These are phyloP conservation scores for Penelope pileata DNA, from an alignment of 2,113 vertebrate species.

Conservation along the genomic window DNA sequence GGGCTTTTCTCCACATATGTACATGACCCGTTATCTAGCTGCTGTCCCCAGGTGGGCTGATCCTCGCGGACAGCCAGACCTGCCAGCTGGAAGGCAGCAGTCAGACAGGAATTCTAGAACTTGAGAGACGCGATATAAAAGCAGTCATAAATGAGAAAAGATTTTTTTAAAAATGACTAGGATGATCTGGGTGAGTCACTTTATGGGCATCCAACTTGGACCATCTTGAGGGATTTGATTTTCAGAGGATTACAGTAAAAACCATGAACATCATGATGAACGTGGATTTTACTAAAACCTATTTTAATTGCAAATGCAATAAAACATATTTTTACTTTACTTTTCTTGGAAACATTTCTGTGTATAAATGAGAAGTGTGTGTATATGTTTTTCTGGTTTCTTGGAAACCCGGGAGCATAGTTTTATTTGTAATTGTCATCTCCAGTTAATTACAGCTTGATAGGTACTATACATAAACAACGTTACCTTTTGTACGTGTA, in stretches of 20 bases:
- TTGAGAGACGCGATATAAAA: neutral
- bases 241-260: conserved; percentile 58
- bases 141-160: conserved; percentile 3
- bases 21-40: neutral
- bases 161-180: neutral
- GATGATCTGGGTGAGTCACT: conserved; percentile 45
- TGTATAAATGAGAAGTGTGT: conserved; percentile 67
- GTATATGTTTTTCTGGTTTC: conserved; percentile 77
- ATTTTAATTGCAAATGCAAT: conserved; percentile 81
- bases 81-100: neutral
- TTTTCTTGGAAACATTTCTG: conserved; percentile 80
- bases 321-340: conserved; percentile 74
- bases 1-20: neutral
- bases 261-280: conserved; percentile 54
- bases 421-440: conserved; percentile 79
- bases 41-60: neutral
- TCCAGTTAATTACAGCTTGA: conserved; percentile 77
- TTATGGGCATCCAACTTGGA: conserved; percentile 49
- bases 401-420: conserved; percentile 76
- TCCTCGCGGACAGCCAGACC: neutral
- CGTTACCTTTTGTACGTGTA: conserved; percentile 50
- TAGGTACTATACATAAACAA: conserved; percentile 59
- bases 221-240: conserved; percentile 50
- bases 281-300: conserved; percentile 73
- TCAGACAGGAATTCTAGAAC: conserved; percentile 8